phyloP scores from a whole-genome alignment of 2,113 vertebrate genomes.

The Salminus brasiliensis region DNA sequence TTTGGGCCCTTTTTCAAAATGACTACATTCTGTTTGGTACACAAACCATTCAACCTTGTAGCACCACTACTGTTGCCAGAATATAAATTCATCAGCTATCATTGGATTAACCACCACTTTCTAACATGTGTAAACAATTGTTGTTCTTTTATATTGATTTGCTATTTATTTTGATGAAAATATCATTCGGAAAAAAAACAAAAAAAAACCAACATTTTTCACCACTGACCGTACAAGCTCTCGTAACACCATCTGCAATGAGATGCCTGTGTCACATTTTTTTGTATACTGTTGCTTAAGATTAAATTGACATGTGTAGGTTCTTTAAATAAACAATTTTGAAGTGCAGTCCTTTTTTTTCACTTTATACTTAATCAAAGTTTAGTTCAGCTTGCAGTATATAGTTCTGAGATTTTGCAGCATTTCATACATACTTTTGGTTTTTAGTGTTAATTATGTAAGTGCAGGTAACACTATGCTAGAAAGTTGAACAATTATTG shows the following conservation, averaged over 20 bases:
- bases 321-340: constrained; percentile 52
- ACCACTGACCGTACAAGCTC: constrained; percentile 40
- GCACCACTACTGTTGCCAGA: constrained; percentile 39
- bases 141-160: constrained; percentile 41
- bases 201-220: too few relatives aligned
- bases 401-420: neutral
- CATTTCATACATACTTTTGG: too few relatives aligned
- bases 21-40: constrained; percentile 10
- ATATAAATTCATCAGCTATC: constrained; percentile 11
- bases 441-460: too few relatives aligned
- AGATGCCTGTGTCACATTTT: constrained; percentile 29
- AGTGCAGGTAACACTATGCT: too few relatives aligned
- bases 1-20: constrained; percentile 41
- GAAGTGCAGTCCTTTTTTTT: neutral
- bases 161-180: constrained; percentile 55
- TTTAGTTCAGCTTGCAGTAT: neutral
- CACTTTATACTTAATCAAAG: neutral
- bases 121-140: constrained; percentile 33
- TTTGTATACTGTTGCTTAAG: constrained; percentile 27
- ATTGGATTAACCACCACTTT: constrained; percentile 23
- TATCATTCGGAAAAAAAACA: constrained; percentile 6
- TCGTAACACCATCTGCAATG: constrained; percentile 12
- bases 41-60: constrained; percentile 19
- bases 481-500: too few relatives aligned
- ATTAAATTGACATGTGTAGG: constrained; percentile 43